A percentile compares a stretch with the other conserved stretches of the same genome.
phyloP scores from a whole-genome alignment of 2,888 invertebrate genomes.

The Pristionchus fissidentatus region DNA sequence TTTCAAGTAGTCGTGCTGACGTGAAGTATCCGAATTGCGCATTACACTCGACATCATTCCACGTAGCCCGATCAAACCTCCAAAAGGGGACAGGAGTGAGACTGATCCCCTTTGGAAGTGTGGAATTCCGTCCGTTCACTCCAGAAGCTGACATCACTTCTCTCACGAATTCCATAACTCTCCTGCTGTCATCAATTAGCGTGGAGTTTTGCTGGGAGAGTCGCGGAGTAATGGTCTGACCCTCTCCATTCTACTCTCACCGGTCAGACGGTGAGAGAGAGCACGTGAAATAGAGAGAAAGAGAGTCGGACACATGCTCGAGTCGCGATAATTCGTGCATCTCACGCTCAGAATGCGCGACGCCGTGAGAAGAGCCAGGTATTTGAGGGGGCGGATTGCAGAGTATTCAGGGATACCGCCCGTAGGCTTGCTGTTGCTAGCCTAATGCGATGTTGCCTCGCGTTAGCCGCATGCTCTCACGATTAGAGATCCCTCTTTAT shows the following conservation, averaged over 20 bases:
- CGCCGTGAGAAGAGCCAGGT: background rate
- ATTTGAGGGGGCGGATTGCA: background rate
- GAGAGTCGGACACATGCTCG: background rate
- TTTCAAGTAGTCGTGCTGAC: background rate
- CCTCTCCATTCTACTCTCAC: background rate
- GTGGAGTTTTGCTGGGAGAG: background rate
- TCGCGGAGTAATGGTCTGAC: background rate
- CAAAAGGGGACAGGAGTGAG: no score
- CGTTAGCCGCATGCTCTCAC: background rate
- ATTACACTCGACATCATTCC: background rate
- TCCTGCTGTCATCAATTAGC: background rate
- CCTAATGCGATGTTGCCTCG: conserved; percentile 11
- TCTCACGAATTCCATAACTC: background rate
- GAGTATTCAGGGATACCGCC: background rate
- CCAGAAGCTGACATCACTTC: background rate
- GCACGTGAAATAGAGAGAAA: background rate
- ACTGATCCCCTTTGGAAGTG: no score
- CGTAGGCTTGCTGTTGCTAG: background rate
- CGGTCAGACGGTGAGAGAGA: background rate
- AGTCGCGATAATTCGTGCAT: background rate
- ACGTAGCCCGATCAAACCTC: background rate
- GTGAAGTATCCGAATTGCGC: background rate
- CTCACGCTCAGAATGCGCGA: no score
- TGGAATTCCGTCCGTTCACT: background rate
- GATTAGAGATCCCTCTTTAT: background rate